Base-by-base conservation (phyloP, 2,113 vertebrate species). In the Synchiropus splendidus region DNA sequence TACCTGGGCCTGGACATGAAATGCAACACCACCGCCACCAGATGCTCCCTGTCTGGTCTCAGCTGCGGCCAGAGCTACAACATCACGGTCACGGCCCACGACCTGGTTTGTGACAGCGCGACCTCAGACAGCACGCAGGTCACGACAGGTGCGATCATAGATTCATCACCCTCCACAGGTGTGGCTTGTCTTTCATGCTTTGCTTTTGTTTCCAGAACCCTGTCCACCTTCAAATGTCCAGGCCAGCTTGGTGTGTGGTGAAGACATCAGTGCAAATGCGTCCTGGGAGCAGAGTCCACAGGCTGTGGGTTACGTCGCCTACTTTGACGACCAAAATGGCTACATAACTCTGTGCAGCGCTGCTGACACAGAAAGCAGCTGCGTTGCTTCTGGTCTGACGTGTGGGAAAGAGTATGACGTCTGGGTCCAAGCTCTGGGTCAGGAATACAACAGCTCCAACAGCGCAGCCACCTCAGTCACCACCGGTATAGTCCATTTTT, bases 31-130 rank as follows among this genome's bases (percentile, higher is more conserved):
- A 50, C 31, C 35, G 31, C 41, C 51, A 80, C 58, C 33, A 45
- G 31, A 51, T 87, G 82, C 46, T 38, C 10, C 17, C 50, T 86
- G 34, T 38, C 16, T 0, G 51, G 33, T 16, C 46, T 85, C 36
- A 44, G 44, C 17, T 87, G 85, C 31, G 54, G 78, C 38, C 57
- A 66, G 12, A 49, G 50, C 10, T 85, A 86, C 67, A 82, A 71
- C 27, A 16, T 87, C 31, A 76, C 67, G 0, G 74, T 83, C 34
- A 60, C 18, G 1, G 77, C 83, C 16, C 53, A 37, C 15, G 81
- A 81, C 63, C 32, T 44, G 16, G 66, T 21, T n/a, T 74, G 79
- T 48, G 64, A 54, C 39, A 18, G 56, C 48, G 48, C 60, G 34
- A 52, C 39, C 16, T 70, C 73, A 33, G 51, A 56, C 4, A 9